Percentiles rank a stretch among this genome's conserved stretches.
These are phyloP conservation scores for Melanotaenia pygmaea DNA, from an alignment of 2,797 vertebrate species.

Conservation along the genomic window DNA sequence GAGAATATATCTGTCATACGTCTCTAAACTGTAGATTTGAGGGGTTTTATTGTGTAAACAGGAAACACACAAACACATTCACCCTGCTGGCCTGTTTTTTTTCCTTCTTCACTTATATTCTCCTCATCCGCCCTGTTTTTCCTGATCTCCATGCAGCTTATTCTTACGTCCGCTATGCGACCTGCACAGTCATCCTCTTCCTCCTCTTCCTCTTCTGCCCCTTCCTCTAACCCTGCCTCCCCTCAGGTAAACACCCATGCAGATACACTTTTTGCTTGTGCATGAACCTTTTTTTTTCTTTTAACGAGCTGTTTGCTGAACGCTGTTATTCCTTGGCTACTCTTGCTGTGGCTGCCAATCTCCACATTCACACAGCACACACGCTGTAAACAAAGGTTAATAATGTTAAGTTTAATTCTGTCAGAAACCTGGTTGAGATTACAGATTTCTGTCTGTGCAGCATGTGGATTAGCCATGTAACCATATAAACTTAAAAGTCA, in stretches of 20 bases:
- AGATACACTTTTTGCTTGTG: neutral
- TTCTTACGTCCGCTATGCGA: slow-evolving; percentile 84
- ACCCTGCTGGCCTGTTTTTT: slow-evolving; percentile 10
- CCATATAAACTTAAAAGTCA: no score
- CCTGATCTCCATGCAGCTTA: slow-evolving; percentile 73
- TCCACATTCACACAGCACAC: no score
- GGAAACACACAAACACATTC: slow-evolving; percentile 7
- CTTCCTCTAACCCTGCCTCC: slow-evolving; percentile 87
- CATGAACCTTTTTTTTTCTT: neutral
- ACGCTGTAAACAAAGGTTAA: no score
- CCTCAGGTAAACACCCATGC: slow-evolving; percentile 89
- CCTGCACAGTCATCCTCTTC: slow-evolving; percentile 67
- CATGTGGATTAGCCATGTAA: neutral
- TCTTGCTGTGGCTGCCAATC: no score
- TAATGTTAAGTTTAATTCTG: no score
- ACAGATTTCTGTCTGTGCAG: no score
- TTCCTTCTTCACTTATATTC: slow-evolving; percentile 20
- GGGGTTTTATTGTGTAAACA: neutral
- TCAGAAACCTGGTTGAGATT: no score
- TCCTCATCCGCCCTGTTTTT: slow-evolving; percentile 12
- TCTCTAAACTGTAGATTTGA: neutral
- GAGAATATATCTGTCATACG: no score
- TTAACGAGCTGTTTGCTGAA: neutral
- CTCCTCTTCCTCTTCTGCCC: slow-evolving; percentile 58
- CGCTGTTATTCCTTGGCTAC: neutral